A percentile compares a stretch with the other conserved stretches of the same genome.
Evolutionary conservation across 2,797 vertebrate species (phyloP).

Genomic region (Melanotaenia parkinsoni): DNA sequence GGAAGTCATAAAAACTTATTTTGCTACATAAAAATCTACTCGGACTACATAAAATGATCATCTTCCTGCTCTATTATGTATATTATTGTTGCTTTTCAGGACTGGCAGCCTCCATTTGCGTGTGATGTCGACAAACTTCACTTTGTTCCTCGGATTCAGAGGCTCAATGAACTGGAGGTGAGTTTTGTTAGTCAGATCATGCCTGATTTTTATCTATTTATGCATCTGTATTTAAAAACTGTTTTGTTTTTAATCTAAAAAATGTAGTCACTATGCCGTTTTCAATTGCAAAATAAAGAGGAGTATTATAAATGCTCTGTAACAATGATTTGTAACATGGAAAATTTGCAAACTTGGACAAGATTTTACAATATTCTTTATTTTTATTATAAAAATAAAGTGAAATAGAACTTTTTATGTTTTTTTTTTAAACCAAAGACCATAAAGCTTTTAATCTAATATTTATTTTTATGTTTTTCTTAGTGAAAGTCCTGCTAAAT

Average conservation of each 20-base stretch:
- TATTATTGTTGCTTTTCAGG: constrained; percentile 78
- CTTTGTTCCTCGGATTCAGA: constrained; percentile 97
- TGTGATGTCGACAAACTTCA: constrained; percentile 97
- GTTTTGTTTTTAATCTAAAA: neutral
- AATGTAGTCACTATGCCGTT: neutral
- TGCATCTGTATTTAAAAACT: neutral
- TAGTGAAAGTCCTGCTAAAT: neutral
- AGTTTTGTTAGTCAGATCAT: constrained; percentile 43
- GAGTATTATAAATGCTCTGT: neutral
- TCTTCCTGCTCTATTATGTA: constrained; percentile 36
- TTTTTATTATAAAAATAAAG: too few relatives aligned
- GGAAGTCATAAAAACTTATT: neutral
- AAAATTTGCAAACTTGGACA: neutral
- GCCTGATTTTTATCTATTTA: constrained; percentile 8
- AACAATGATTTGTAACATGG: neutral
- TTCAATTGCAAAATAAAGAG: neutral
- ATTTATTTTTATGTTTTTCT: constrained; percentile 1
- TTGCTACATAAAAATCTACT: neutral
- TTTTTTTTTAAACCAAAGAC: too few relatives aligned
- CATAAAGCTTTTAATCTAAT: too few relatives aligned
- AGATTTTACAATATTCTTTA: too few relatives aligned
- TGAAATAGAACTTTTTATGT: too few relatives aligned
- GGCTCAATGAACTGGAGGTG: constrained; percentile 98
- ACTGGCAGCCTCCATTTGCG: constrained; percentile 98
- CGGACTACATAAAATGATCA: neutral